Base-by-base conservation (phyloP, 2,797 vertebrate genomes). In the Malurus splendens region DNA sequence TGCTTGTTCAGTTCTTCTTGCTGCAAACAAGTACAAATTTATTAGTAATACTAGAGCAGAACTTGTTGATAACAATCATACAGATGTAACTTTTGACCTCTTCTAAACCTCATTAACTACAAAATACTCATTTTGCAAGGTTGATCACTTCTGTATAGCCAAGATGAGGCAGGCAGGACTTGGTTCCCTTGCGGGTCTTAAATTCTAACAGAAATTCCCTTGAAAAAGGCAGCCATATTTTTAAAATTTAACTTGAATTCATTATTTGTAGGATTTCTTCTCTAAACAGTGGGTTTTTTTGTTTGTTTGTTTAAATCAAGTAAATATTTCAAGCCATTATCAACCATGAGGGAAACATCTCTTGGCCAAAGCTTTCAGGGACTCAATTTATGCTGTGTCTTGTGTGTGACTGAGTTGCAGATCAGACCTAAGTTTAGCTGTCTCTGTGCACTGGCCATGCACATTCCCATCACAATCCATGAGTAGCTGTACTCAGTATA, bases 1-100 rank as follows among this genome's bases (percentile, higher is more conserved):
- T 94, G 83, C 74, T 90, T 80, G 8, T 92, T 27, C 47, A 90
- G 3, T 9, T 96, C 84, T 2, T 92, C 95, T 24, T 96, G 7
- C 97, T 97, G 79, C 57, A 94, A 94, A 30, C 8, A 70, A 48
- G 9, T 10, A 23, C 6, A 39, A 51, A 67, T 56, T n/a, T 23
- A 33, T 78, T 32, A 62, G 28, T 24, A 23, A 36, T 0, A 0
- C 12, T 42, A 47, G 41, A 87, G 62, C 27, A 55, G 20, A 36
- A 41, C 28, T 33, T 64, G 33, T 32, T 36, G n/a, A 7, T 75
- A 48, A 52, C n/a, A 48, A 39, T 59, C 20, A 23, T 6, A 32
- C 25, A 38, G 24, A n/a, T 36, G 10, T 0, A 38, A 22, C 24
- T 72, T 44, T 16, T 33, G 22, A 54, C 18, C 13, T 61, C 42